phyloP scores from a whole-genome alignment of 2,888 invertebrate genomes.

The Drosophila mulleri region DNA sequence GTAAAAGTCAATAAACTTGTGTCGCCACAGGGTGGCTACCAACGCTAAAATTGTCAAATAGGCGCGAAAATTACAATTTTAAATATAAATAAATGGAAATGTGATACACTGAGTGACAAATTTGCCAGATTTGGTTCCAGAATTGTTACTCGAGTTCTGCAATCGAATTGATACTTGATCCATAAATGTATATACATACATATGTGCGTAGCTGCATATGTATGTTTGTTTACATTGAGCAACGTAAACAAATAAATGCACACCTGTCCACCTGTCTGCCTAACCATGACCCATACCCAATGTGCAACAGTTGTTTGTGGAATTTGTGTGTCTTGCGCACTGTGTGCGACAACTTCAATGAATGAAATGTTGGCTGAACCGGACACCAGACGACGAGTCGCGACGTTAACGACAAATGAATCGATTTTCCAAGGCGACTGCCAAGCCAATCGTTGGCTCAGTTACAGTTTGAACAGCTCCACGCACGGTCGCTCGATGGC shows the following conservation, averaged over 20 bases:
- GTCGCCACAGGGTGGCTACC: conserved; percentile 41
- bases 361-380: conserved; percentile 49
- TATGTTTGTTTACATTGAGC: background rate
- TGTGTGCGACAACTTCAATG: conserved; percentile 56
- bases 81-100: conserved; percentile 9
- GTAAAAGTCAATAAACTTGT: conserved; percentile 51
- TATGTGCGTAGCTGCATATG: background rate
- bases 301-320: conserved; percentile 78
- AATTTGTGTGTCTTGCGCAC: conserved; percentile 78
- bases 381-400: conserved; percentile 25
- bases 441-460: conserved; percentile 28
- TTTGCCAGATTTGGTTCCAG: background rate
- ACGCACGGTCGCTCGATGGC: conserved; percentile 42
- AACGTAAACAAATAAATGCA: conserved; percentile 27
- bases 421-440: conserved; percentile 64
- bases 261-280: conserved; percentile 8
- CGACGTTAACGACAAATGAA: conserved; percentile 36
- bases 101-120: background rate
- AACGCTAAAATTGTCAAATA: background rate
- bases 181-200: background rate
- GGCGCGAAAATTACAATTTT: conserved; percentile 27
- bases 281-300: conserved; percentile 30
- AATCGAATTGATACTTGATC: background rate
- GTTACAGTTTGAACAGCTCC: conserved; percentile 52
- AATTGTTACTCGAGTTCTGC: background rate